phyloP scores from a whole-genome alignment of 2,113 vertebrate species.

The Gymnobelideus leadbeateri region DNA sequence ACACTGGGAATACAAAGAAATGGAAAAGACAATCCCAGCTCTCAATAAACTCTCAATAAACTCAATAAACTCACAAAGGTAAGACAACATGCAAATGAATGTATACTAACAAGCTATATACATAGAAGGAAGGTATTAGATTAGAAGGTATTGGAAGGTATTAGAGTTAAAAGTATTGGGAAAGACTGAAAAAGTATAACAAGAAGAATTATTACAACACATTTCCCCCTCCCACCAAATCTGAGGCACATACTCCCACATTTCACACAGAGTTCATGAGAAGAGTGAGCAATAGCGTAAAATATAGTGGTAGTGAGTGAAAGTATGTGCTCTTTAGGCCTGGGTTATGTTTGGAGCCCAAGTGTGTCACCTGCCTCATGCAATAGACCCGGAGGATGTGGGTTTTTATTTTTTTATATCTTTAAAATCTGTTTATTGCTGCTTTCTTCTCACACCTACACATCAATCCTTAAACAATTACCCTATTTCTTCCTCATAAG shows the following conservation, averaged over 20 bases:
- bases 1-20: neutral
- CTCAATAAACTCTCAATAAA: neutral
- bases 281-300: neutral
- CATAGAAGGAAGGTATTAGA: too few species aligned
- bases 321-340: too few species aligned
- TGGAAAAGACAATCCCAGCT: neutral
- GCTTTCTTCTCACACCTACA: neutral
- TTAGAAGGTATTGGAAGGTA: too few species aligned
- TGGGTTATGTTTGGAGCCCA: too few species aligned
- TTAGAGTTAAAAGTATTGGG: neutral
- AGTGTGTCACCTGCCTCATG: neutral
- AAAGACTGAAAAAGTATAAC: neutral
- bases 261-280: neutral
- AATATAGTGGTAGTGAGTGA: neutral
- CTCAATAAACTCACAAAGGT: neutral
- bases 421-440: neutral
- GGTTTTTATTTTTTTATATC: too few species aligned
- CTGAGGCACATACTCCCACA: neutral
- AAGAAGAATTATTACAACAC: neutral
- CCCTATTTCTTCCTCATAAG: neutral
- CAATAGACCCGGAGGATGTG: neutral
- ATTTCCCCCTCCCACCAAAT: neutral
- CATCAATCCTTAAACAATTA: neutral
- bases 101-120: neutral
- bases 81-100: neutral